Conservation (phyloP, 2,797 vertebrate species). For the Onychomys leucogaster region DNA sequence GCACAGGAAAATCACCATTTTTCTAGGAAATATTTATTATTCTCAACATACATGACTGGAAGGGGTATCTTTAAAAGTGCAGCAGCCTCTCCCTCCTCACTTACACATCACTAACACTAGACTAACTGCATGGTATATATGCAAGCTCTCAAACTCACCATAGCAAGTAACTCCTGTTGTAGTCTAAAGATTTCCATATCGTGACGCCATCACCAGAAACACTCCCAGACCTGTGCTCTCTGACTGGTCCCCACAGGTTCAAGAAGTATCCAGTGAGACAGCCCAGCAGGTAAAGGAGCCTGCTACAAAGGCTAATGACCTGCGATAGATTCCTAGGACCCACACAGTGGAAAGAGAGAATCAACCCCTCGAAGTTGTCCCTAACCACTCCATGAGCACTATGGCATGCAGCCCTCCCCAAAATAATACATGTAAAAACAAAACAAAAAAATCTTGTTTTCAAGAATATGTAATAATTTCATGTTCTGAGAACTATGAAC, state of each 20-base stretch:
- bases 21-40: conserved; percentile 33
- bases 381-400: not conserved
- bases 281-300: not conserved
- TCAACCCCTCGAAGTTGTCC: not conserved
- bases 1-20: conserved; percentile 1
- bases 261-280: not conserved
- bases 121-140: conserved; percentile 20
- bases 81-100: not conserved
- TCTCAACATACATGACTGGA: conserved; percentile 5
- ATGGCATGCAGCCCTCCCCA: not conserved
- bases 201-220: conserved; percentile 27
- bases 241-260: not conserved
- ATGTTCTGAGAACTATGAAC: not conserved
- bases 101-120: not conserved
- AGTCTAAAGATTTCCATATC: conserved; percentile 11
- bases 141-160: not conserved
- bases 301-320: not conserved
- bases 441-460: not conserved
- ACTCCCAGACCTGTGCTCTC: conserved; percentile 35
- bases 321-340: not conserved
- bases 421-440: not conserved
- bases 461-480: not conserved
- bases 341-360: not conserved
- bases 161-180: not conserved
- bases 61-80: conserved; percentile 8